These are phyloP conservation scores for Peromyscus leucopus DNA, from an alignment of 2,113 vertebrate genomes.

Conservation along the genomic window DNA sequence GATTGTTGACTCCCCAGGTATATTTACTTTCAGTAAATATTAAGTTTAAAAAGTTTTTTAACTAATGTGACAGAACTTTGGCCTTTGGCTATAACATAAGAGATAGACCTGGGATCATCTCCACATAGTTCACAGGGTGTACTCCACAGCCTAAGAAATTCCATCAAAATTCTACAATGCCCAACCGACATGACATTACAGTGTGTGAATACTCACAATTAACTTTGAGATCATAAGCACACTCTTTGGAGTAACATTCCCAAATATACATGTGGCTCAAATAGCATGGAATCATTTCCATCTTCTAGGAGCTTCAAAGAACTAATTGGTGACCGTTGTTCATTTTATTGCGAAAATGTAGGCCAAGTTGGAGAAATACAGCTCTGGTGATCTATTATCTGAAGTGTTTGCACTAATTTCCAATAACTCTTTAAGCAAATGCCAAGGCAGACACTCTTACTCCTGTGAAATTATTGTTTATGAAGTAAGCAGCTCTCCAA, in stretches of 20 bases:
- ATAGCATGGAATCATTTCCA: background rate
- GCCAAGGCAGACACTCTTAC: background rate
- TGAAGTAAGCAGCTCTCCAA: background rate
- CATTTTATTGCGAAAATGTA: conserved; percentile 53
- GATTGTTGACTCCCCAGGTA: background rate
- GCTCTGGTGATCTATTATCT: background rate
- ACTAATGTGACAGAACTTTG: background rate
- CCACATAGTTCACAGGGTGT: background rate
- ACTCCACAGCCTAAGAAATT: background rate
- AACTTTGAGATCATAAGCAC: background rate
- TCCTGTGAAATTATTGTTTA: conserved; percentile 35
- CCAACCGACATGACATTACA: background rate
- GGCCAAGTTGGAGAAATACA: conserved; percentile 9
- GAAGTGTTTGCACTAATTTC: conserved; percentile 58
- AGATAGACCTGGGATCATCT: background rate
- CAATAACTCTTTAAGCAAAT: conserved; percentile 63
- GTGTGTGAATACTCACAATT: background rate
- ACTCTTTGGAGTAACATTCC: conserved; percentile 9
- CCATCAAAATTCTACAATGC: background rate
- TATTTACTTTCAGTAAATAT: background rate
- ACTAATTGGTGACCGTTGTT: background rate
- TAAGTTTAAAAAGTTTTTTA: background rate
- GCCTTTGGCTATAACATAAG: background rate
- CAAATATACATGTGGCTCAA: background rate
- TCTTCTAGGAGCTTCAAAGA: conserved; percentile 13